A percentile compares a stretch with the other conserved stretches of the same genome.
Evolutionary conservation across 2,113 vertebrate genomes (phyloP).

Genomic region (Anolis carolinensis): DNA sequence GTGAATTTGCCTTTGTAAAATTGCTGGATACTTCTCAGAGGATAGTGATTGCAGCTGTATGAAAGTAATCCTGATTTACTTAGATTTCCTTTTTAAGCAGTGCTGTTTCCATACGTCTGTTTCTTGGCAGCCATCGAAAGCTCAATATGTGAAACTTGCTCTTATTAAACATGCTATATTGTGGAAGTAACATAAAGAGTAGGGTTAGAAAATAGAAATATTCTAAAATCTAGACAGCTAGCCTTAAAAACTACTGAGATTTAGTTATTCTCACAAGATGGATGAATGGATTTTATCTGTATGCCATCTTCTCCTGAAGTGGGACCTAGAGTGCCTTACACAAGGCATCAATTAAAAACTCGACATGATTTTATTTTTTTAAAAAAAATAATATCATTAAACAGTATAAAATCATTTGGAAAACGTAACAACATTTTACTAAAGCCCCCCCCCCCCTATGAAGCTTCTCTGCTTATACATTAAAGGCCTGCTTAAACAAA

Average conservation of each 20-base stretch:
- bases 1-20: background rate
- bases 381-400: too few relatives aligned
- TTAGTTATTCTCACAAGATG: too few relatives aligned
- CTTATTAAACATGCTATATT: background rate
- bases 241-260: background rate
- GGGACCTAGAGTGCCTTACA: too few relatives aligned
- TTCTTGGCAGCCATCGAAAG: background rate
- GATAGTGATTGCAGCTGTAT: background rate
- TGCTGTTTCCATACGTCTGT: background rate
- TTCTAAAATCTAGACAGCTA: slow-evolving; percentile 16
- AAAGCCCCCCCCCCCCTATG: too few relatives aligned
- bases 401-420: too few relatives aligned
- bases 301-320: too few relatives aligned
- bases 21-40: background rate
- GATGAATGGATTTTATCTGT: too few relatives aligned
- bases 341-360: too few relatives aligned
- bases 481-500: too few relatives aligned
- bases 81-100: background rate
- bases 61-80: background rate
- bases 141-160: background rate
- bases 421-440: too few relatives aligned
- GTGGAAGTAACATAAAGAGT: slow-evolving; percentile 33
- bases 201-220: background rate
- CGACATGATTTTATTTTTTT: too few relatives aligned
- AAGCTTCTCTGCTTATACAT: too few relatives aligned